These are phyloP conservation scores for Drosophila tani DNA, from an alignment of 1,140 invertebrate genomes.

Conservation along the genomic window DNA sequence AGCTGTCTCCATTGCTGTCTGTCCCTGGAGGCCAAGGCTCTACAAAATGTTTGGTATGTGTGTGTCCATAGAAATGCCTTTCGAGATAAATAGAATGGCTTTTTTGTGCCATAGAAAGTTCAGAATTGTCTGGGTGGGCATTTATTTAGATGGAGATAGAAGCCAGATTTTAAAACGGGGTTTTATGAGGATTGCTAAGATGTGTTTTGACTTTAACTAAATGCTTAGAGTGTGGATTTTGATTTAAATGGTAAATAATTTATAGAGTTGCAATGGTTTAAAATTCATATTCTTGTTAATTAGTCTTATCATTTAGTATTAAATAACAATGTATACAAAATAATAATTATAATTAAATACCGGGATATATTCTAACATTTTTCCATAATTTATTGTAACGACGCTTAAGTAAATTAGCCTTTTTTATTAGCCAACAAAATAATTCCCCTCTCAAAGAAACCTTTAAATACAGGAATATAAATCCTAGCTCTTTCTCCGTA, in stretches of 20 bases:
- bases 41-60: background rate
- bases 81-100: slow-evolving; percentile 42
- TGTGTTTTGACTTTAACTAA: background rate
- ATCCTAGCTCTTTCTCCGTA: background rate
- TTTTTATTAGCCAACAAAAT: background rate
- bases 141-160: slow-evolving; percentile 4
- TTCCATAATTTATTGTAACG: too few species aligned
- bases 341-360: too few species aligned
- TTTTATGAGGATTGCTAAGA: background rate
- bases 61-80: slow-evolving; percentile 14
- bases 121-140: slow-evolving; percentile 15
- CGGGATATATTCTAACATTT: background rate
- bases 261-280: too few species aligned
- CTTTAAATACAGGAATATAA: too few species aligned
- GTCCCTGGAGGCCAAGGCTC: slow-evolving; percentile 38
- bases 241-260: too few species aligned
- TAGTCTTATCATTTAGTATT: too few species aligned
- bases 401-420: background rate
- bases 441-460: background rate
- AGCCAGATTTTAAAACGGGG: slow-evolving; percentile 15
- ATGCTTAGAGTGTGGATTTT: background rate
- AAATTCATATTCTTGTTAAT: too few species aligned
- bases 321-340: too few species aligned
- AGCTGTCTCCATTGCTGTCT: slow-evolving; percentile 7
- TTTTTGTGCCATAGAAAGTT: slow-evolving; percentile 18